Base-by-base conservation (phyloP, 1,140 invertebrate species). In the Polypedilum vanderplanki region DNA sequence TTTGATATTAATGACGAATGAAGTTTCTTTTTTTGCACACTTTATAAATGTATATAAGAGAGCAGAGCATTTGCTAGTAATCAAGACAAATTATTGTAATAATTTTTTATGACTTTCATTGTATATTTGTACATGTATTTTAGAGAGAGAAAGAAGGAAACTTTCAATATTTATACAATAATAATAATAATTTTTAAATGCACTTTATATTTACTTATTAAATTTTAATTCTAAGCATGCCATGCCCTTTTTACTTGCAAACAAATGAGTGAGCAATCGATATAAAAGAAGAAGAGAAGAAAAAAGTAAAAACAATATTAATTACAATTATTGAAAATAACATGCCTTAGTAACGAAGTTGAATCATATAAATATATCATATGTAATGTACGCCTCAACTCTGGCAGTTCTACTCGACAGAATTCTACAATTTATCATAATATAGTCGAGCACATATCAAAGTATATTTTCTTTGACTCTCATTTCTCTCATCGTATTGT, bases 381-480 rank as follows among this genome's bases (percentile, higher is more conserved):
- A 33, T 33, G 24, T 33, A 33, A 33, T 33, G 5, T 33, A 33
- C 24, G 24, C 5, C 24, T 33, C 24, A 33, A 33, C 24, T 33
- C 24, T 33, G 24, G 24, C 24, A 5, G 24, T 33, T 33, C 24
- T 33, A 33, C 24, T 33, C 24, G 65, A 70, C 65, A 70, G 46
- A 70, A 70, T 22, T 70, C 7, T 70, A 70, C 65, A 70, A 70
- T 70, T 70, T 70, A 70, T 70, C 65, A 70, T 70, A 70, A 70
- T 70, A 70, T 70, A 70, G 12, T n/a, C 65, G 20, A 70, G 20
- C 65, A 70, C 20, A 70, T 70, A 70, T 20, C 65, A 70, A 70
- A 70, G 65, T 17, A 70, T 17, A 70, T 70, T 20, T 70, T 70
- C 18, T n/a, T 70, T 33, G 41, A 3, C n/a, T 57, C 12, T n/a